Base-by-base conservation (phyloP, 2,888 invertebrate species). In the Epiperipatus broadwayi region DNA sequence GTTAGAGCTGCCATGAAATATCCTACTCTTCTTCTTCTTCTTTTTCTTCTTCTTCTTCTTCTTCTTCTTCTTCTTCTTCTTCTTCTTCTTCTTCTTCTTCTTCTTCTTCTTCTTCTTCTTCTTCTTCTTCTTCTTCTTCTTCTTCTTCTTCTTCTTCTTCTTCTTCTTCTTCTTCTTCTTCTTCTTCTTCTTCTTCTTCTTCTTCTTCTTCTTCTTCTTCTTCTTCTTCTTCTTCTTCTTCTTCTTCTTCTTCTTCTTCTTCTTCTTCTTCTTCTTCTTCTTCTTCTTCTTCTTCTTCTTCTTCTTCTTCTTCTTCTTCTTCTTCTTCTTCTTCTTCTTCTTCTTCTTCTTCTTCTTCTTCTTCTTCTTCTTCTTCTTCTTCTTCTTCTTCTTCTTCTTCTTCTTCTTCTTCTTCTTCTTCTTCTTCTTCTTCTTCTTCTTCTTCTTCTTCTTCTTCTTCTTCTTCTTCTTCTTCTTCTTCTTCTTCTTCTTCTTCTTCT, bases 261-360 rank as follows among this genome's bases (percentile, higher is more conserved):
- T 25, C 25, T 25, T n/a, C 7, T 25, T n/a, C n/a, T 25, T n/a
- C 25, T n/a, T 8, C 7, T 8, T 25, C n/a, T 7, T 25, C 7
- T n/a, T 8, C 7, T 8, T 25, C 25, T 7, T 25, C 7, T 7
- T n/a, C 25, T n/a, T n/a, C n/a, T n/a, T n/a, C 14, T 15, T 15
- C 36, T 35, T 12, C 42, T 32, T 15, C 8, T 25, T 8, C 25
- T 25, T 25, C 25, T n/a, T 25, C 7, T 25, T 25, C 7, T 25
- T n/a, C n/a, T 8, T 25, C 25, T 25, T 7, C n/a, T n/a, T 25
- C n/a, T 7, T 25, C 25, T 25, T 7, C 25, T 25, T 25, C 7
- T n/a, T 25, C 25, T 25, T 25, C 25, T 25, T n/a, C n/a, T 25
- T 25, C 25, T 25, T 25, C 7, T n/a, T 25, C n/a, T n/a, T 25